Evolutionary conservation across 2,888 invertebrate species (phyloP).

Genomic region (Myopa tessellatipennis): DNA sequence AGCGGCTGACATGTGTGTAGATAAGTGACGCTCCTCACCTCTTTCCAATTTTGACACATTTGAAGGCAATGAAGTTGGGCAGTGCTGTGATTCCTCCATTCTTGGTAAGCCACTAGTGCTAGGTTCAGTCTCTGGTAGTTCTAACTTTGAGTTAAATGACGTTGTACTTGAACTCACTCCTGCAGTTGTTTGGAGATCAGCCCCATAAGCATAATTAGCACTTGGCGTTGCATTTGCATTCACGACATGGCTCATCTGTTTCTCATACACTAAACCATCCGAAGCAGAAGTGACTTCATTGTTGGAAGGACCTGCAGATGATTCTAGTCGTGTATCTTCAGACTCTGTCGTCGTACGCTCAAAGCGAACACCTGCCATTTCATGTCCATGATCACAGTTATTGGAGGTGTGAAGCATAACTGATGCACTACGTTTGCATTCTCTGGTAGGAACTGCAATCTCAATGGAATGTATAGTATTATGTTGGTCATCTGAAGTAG

Average conservation of each 20-base stretch:
- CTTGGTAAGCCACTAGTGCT: conserved; percentile 59
- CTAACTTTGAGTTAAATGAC: conserved; percentile 22
- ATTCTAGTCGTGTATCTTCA: conserved; percentile 9
- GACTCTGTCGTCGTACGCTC: not conserved
- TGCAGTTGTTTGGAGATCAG: conserved; percentile 10
- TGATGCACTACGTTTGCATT: not conserved
- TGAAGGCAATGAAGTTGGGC: not conserved
- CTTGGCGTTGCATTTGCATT: conserved; percentile 62
- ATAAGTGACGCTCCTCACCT: not conserved
- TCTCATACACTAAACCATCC: conserved; percentile 47
- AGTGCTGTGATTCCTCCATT: conserved; percentile 14
- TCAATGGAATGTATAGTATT: conserved; percentile 33
- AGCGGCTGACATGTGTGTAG: not conserved
- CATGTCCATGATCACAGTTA: conserved; percentile 3
- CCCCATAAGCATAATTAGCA: conserved; percentile 20
- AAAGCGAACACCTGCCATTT: not conserved
- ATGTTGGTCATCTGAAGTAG: not conserved
- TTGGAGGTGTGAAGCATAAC: conserved; percentile 11
- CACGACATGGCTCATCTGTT: conserved; percentile 49
- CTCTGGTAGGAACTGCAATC: not conserved
- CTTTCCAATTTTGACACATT: not conserved
- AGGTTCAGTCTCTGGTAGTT: conserved; percentile 51
- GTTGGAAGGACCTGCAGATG: conserved; percentile 38
- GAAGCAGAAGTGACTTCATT: conserved; percentile 62
- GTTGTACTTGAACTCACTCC: conserved; percentile 31